These are phyloP conservation scores for Arvicanthis niloticus DNA, from an alignment of 2,113 vertebrate genomes.

Conservation along the genomic window DNA sequence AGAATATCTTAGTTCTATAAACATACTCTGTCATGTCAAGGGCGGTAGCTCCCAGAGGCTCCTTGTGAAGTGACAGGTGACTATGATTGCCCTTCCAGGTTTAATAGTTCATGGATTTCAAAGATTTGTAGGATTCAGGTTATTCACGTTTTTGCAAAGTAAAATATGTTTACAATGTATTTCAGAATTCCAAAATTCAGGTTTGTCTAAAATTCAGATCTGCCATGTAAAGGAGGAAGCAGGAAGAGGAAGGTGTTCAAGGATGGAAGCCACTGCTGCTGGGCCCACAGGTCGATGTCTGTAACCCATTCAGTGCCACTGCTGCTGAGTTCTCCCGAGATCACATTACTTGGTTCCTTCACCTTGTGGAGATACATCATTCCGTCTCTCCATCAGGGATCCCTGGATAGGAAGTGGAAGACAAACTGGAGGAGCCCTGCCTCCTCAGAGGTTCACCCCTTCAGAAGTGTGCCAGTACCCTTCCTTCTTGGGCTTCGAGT, in stretches of 20 bases:
- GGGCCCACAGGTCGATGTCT: too few species aligned
- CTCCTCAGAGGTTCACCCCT: background rate
- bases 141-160: background rate
- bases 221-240: background rate
- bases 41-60: background rate
- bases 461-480: background rate
- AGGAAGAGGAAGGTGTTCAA: background rate
- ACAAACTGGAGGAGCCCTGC: background rate
- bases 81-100: background rate
- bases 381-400: background rate
- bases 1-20: background rate
- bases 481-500: background rate
- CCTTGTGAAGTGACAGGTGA: fast-evolving
- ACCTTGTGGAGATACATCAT: background rate
- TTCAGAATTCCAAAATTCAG: background rate
- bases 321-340: background rate
- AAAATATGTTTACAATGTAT: background rate
- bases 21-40: background rate
- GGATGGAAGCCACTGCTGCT: background rate
- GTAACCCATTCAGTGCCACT: background rate
- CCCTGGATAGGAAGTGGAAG: background rate
- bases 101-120: slow-evolving; percentile 34
- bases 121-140: background rate
- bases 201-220: background rate
- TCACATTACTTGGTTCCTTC: background rate